phyloP scores from a whole-genome alignment of 2,797 vertebrate genomes.

The Sebastes cheni region DNA sequence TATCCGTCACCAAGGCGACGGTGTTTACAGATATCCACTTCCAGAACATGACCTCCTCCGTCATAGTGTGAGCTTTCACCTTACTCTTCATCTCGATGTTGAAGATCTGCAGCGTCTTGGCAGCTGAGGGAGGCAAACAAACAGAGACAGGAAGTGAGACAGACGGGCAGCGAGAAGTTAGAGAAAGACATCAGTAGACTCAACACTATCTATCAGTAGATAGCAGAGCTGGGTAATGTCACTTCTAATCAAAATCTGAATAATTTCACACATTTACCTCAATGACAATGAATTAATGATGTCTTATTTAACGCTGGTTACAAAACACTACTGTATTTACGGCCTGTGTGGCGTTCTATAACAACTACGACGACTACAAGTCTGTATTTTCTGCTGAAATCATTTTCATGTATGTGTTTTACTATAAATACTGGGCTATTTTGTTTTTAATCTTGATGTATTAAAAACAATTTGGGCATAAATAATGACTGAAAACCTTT shows the following conservation, averaged over 20 bases:
- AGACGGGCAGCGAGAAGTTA: not conserved
- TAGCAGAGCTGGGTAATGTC: no score
- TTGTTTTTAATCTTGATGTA: not conserved
- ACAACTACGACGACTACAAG: not conserved
- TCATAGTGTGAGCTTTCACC: constrained; percentile 94
- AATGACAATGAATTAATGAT: not conserved
- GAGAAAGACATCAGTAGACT: no score
- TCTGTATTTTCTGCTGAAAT: not conserved
- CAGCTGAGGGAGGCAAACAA: constrained; percentile 78
- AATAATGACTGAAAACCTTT: not conserved
- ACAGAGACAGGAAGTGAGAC: constrained; percentile 10
- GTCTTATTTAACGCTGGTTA: not conserved
- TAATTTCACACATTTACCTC: no score
- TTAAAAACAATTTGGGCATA: not conserved
- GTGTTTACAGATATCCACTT: constrained; percentile 96
- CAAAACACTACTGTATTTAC: not conserved
- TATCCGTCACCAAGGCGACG: constrained; percentile 91
- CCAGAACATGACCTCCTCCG: constrained; percentile 95
- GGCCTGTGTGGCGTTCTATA: not conserved
- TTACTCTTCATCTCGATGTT: constrained; percentile 98
- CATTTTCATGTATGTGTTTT: not conserved
- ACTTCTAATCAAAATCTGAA: no score
- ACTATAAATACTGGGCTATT: not conserved
- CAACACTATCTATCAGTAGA: no score
- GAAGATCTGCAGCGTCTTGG: constrained; percentile 95